phyloP scores from a whole-genome alignment of 2,888 invertebrate genomes.

The Priocnemis perturbator region DNA sequence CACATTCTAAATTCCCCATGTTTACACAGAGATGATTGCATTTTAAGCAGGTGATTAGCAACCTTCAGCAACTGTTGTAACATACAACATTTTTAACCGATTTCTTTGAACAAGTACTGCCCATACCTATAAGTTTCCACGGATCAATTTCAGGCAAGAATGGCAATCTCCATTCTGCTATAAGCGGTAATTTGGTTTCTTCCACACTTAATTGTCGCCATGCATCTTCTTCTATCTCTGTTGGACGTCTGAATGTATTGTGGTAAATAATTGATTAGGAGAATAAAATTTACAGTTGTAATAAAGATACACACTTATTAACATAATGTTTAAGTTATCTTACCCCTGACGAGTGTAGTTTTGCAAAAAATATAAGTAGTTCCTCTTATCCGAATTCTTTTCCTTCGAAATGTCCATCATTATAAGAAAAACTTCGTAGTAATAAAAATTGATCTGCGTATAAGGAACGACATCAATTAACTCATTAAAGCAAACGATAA shows the following conservation, averaged over 20 bases:
- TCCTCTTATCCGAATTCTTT: conserved; percentile 56
- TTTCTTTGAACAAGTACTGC: conserved; percentile 9
- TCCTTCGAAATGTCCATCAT: conserved; percentile 71
- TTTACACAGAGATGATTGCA: too few species aligned
- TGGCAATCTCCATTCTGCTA: conserved; percentile 76
- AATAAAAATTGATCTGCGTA: conserved; percentile 76
- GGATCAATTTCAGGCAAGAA: conserved; percentile 73
- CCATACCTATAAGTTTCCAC: conserved; percentile 74
- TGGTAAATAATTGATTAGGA: conserved; percentile 5
- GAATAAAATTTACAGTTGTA: neutral
- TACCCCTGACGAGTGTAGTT: conserved; percentile 64
- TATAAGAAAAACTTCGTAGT: conserved; percentile 77
- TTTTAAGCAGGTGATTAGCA: too few species aligned
- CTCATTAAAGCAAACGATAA: neutral
- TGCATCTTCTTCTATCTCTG: conserved; percentile 74
- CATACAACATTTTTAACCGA: neutral
- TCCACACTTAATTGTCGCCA: conserved; percentile 75
- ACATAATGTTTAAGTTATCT: conserved; percentile 10
- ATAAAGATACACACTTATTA: conserved; percentile 10
- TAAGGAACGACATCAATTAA: neutral
- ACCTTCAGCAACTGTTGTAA: too few species aligned
- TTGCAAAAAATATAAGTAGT: conserved; percentile 63
- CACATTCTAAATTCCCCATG: neutral
- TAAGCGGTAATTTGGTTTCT: conserved; percentile 74
- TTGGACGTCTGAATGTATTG: conserved; percentile 68